A percentile compares a stretch with the other conserved stretches of the same genome.
Evolutionary conservation across 2,797 vertebrate genomes (phyloP).

Genomic region (Steatocranus sp.): DNA sequence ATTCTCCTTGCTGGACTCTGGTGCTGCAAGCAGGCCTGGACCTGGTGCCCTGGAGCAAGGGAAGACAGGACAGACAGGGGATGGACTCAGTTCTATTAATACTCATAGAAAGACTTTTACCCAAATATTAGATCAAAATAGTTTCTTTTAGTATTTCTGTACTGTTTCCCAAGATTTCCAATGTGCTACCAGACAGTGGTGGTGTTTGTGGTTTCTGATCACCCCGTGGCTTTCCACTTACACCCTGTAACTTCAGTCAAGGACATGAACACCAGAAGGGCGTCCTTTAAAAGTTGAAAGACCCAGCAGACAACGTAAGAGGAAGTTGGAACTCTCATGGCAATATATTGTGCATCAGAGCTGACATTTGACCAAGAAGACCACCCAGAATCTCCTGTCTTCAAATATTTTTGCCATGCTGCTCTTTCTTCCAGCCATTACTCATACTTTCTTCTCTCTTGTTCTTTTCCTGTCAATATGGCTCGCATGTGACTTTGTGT

Average conservation of each 20-base stretch:
- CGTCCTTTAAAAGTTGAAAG: constrained; percentile 40
- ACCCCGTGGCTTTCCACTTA: constrained; percentile 17
- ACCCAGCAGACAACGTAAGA: constrained; percentile 35
- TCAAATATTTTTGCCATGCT: constrained; percentile 3
- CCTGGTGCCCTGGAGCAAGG: constrained; percentile 28
- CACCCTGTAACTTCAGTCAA: constrained; percentile 40
- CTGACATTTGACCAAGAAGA: constrained; percentile 45
- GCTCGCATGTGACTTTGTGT: background rate
- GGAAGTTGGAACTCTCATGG: constrained; percentile 44
- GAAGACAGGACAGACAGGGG: background rate
- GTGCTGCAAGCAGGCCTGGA: constrained; percentile 37
- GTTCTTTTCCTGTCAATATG: constrained; percentile 21
- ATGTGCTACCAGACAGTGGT: constrained; percentile 17
- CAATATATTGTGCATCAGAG: constrained; percentile 19
- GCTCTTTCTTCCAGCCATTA: constrained; percentile 38
- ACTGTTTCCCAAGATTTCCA: background rate
- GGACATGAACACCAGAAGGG: constrained; percentile 29
- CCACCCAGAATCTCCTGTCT: constrained; percentile 54
- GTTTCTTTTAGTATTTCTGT: background rate
- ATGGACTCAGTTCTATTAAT: background rate
- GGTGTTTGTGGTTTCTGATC: constrained; percentile 45
- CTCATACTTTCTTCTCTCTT: constrained; percentile 45
- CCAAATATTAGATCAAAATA: background rate
- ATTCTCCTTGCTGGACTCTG: constrained; percentile 29
- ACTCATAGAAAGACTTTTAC: background rate